Evolutionary conservation across 2,888 invertebrate species (phyloP).

Genomic region (Helicoverpa assulta): DNA sequence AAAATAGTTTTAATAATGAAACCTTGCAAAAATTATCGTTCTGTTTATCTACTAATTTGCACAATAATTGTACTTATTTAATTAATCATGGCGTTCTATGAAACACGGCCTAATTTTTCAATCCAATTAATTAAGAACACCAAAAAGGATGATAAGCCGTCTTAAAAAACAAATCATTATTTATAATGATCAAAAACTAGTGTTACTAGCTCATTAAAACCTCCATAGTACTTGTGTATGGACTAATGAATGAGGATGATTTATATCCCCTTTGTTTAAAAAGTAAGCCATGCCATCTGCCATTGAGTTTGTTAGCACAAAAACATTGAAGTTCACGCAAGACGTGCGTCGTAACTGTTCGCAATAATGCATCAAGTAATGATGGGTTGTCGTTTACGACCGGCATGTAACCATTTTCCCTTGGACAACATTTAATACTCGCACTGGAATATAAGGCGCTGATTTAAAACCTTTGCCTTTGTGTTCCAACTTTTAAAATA

Average conservation of each 20-base stretch:
- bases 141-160: not conserved
- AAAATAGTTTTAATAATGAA: not conserved
- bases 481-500: conserved; percentile 7
- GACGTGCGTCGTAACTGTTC: conserved; percentile 53
- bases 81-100: not conserved
- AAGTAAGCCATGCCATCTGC: conserved; percentile 26
- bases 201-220: conserved; percentile 19
- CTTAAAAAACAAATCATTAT: conserved; percentile 26
- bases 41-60: conserved; percentile 1
- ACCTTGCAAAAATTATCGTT: not conserved
- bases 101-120: not conserved
- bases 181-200: conserved; percentile 41
- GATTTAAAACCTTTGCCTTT: conserved; percentile 37
- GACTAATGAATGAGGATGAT: conserved; percentile 16
- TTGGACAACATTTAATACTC: conserved; percentile 50
- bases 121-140: not conserved
- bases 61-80: not conserved
- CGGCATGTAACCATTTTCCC: conserved; percentile 56
- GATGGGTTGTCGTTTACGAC: conserved; percentile 60
- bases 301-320: conserved; percentile 40
- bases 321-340: conserved; percentile 55
- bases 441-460: conserved; percentile 46
- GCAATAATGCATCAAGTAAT: conserved; percentile 62
- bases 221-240: not conserved
- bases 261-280: conserved; percentile 5